phyloP scores from a whole-genome alignment of 2,797 vertebrate species.

The Pipistrellus pipistrellus region DNA sequence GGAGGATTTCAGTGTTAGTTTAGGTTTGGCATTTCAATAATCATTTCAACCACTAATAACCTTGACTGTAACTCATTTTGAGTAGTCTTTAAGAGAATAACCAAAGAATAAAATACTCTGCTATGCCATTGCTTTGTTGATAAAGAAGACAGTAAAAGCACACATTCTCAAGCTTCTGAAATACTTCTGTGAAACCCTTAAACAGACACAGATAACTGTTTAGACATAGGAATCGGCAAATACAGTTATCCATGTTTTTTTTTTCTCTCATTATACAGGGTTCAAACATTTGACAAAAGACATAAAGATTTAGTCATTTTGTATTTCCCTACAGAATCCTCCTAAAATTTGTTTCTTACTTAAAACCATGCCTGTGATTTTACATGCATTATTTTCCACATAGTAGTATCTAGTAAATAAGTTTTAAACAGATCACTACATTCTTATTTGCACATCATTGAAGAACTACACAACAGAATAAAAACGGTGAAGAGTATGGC shows the following conservation, averaged over 20 bases:
- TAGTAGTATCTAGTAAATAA: background rate
- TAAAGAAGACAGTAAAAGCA: background rate
- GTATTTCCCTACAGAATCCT: background rate
- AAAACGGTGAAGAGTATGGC: background rate
- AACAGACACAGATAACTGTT: background rate
- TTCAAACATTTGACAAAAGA: background rate
- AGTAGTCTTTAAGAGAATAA: constrained; percentile 55
- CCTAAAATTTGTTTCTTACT: background rate
- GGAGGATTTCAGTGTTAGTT: constrained; percentile 3
- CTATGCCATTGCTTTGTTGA: background rate
- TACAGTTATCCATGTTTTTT: background rate
- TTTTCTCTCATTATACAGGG: background rate
- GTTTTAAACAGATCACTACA: constrained; percentile 39
- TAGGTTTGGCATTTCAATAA: constrained; percentile 14
- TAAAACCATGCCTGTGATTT: background rate
- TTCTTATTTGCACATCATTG: background rate
- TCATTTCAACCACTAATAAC: constrained; percentile 20
- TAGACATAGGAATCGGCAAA: background rate
- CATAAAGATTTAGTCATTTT: background rate
- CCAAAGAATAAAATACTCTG: constrained; percentile 11
- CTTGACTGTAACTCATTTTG: constrained; percentile 17
- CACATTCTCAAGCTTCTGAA: background rate
- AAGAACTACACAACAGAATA: background rate
- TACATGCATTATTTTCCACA: background rate
- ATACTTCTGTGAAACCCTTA: constrained; percentile 17